Conservation (phyloP, 2,888 invertebrate species). For the Cerceris ruficornis region DNA sequence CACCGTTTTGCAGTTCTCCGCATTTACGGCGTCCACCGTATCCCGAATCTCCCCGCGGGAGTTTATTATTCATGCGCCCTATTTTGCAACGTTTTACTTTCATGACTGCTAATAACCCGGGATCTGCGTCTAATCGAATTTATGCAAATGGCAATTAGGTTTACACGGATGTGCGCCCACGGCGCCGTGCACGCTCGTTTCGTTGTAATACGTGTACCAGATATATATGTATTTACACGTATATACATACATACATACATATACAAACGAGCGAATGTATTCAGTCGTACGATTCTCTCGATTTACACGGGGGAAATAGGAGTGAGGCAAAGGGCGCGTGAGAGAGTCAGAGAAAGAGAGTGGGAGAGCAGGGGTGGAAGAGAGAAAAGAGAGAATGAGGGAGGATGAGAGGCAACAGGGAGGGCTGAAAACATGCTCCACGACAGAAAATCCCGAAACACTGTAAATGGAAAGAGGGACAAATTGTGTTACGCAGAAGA, state of each 20-base stretch:
- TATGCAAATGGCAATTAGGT: conserved; percentile 73
- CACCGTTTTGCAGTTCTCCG: not conserved
- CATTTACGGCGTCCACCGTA: conserved; percentile 17
- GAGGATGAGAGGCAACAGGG: not conserved
- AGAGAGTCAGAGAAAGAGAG: not conserved
- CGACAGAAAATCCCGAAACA: conserved; percentile 48
- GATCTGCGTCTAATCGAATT: conserved; percentile 72
- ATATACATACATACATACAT: not conserved
- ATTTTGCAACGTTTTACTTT: conserved; percentile 73
- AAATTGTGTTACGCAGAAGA: conserved; percentile 49
- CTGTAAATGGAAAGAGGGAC: conserved; percentile 41
- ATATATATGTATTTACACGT: not conserved
- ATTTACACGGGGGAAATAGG: not conserved
- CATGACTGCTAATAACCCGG: conserved; percentile 70
- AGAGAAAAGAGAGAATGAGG: not conserved
- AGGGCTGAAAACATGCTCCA: conserved; percentile 33
- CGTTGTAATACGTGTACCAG: conserved; percentile 1
- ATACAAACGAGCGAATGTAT: not conserved
- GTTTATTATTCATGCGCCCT: conserved; percentile 71
- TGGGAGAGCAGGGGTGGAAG: not conserved
- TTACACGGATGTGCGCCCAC: conserved; percentile 57
- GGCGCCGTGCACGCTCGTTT: not conserved
- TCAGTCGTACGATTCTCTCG: conserved; percentile 1
- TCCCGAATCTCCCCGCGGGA: conserved; percentile 22
- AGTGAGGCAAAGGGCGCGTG: not conserved